Evolutionary conservation across 2,797 vertebrate species (phyloP), one percentile per base, ranked within the genome.

Genomic region (Aldrovandia affinis): DNA sequence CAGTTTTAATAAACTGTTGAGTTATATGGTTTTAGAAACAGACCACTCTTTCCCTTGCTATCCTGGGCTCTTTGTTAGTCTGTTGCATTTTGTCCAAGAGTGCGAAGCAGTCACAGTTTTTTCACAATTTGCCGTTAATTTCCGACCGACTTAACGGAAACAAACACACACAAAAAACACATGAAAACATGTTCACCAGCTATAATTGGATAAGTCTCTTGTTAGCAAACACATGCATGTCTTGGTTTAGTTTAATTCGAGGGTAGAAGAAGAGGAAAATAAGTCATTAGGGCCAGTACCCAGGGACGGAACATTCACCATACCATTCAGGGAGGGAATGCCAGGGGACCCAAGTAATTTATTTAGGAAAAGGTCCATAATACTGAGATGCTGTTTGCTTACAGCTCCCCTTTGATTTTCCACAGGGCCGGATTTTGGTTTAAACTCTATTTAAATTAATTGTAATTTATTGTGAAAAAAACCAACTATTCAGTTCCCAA

Each of bases 241-340:
- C 59, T 20, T 57, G 28, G 18, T 30, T 83, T 80, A 52, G 63
- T 83, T 83, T 80, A 39, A 83, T 83, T 84, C 81, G 44, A 82
- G 22, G 57, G 8, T 70, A 36, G 84, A 57, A 80, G 44, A 73
- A 42, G 59, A 55, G 44, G 55, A 85, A 78, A 82, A 82, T 79
- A 82, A 82, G 65, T 61, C 78, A 82, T 82, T 82, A 82, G 25
- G 6, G 20, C 0, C 14, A 39, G 10, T 25, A 36, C 52, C 22
- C n/a, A 68, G 73, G 59, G 73, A 80, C 18, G 14, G 47, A 50
- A 28, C 42, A 30, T 55, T 47, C 25, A 52, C 65, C 33, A 33
- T 18, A 36, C 44, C 22, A n/a, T 36, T 52, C 30, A 12, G 42
- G 33, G 39, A 70, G n/a, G 25, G 36, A 63, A n/a, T 42, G n/a